Conservation (phyloP, 2,888 invertebrate species). For the Aquatica leii region DNA sequence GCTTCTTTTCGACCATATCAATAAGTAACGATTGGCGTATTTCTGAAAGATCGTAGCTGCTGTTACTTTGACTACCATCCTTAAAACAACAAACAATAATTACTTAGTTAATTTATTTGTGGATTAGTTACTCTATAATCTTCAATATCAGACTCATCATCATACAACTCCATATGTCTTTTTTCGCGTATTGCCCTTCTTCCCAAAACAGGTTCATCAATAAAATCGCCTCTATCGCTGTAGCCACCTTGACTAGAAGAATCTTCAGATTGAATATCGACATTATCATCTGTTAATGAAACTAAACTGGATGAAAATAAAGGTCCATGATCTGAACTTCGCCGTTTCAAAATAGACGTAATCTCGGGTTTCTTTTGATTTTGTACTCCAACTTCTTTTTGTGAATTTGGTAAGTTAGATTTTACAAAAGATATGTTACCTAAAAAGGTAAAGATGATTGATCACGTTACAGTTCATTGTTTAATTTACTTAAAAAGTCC, state of each 20-base stretch:
- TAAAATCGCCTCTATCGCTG: constrained; percentile 71
- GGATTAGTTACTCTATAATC: constrained; percentile 68
- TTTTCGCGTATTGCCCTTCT: constrained; percentile 69
- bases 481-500: constrained; percentile 53
- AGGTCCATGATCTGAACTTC: constrained; percentile 63
- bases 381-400: constrained; percentile 53
- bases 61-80: constrained; percentile 72
- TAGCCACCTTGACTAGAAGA: constrained; percentile 73
- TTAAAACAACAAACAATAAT: constrained; percentile 53
- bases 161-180: constrained; percentile 68
- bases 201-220: constrained; percentile 74
- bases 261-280: constrained; percentile 71
- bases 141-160: constrained; percentile 81
- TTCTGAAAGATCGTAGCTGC: constrained; percentile 73
- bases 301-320: constrained; percentile 60
- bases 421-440: constrained; percentile 36
- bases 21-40: constrained; percentile 76
- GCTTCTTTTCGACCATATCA: constrained; percentile 72
- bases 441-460: constrained; percentile 8
- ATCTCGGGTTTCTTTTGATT: constrained; percentile 60
- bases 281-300: constrained; percentile 60
- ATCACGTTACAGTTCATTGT: not conserved
- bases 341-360: constrained; percentile 68
- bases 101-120: constrained; percentile 48
- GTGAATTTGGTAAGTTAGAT: constrained; percentile 27